A percentile compares a stretch with the other conserved stretches of the same genome.
Evolutionary conservation across 2,888 invertebrate species (phyloP).

Genomic region (Agapostemon virescens): DNA sequence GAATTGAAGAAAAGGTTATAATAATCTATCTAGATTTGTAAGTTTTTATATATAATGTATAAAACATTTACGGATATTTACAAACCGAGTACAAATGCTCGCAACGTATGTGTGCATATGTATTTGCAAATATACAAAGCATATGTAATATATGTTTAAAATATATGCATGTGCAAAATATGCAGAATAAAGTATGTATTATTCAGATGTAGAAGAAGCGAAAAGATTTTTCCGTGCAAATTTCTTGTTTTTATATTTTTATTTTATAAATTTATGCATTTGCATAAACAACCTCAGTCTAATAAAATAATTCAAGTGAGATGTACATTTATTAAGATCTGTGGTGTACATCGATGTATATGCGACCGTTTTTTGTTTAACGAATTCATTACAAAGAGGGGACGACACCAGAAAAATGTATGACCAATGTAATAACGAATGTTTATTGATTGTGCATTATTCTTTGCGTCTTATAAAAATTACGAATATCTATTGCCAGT

Average conservation of each 20-base stretch:
- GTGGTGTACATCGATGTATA: not conserved
- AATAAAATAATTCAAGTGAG: not conserved
- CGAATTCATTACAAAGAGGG: conserved; percentile 28
- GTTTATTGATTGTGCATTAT: conserved; percentile 36
- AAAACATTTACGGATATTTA: conserved; percentile 1
- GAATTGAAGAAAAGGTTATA: not conserved
- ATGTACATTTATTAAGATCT: not conserved
- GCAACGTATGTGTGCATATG: not conserved
- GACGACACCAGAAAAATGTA: conserved; percentile 18
- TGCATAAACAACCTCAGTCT: conserved; percentile 9
- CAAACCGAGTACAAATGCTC: not conserved
- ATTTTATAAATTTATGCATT: not conserved
- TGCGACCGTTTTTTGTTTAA: conserved; percentile 11
- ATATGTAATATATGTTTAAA: conserved; percentile 3
- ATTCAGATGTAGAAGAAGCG: not conserved
- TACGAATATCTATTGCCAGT: conserved; percentile 24
- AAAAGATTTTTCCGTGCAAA: not conserved
- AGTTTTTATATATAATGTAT: conserved; percentile 8
- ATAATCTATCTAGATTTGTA: conserved; percentile 10
- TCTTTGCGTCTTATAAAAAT: conserved; percentile 24
- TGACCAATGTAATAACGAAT: conserved; percentile 31
- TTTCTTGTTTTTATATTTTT: not conserved
- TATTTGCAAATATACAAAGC: conserved; percentile 4
- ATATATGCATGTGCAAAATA: conserved; percentile 6
- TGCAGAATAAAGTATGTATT: conserved; percentile 4